Evolutionary conservation across 1,140 invertebrate species (phyloP).

Genomic region (Octopus sinensis): DNA sequence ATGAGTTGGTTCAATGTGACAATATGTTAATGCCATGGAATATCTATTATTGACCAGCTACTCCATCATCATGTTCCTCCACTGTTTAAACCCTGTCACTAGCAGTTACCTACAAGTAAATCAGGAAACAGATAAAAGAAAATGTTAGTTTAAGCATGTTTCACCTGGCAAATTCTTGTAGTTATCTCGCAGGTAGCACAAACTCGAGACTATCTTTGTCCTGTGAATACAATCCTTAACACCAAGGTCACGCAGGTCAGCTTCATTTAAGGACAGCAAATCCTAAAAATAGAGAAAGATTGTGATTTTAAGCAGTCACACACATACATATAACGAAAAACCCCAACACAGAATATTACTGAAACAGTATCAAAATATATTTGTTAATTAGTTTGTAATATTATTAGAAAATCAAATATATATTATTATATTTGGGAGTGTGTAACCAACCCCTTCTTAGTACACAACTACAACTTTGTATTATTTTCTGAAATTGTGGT

Average conservation of each 20-base stretch:
- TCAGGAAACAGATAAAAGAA: no score
- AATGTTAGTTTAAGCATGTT: not conserved
- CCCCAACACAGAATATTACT: not conserved
- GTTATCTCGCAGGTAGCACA: constrained; percentile 65
- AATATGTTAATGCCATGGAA: no score
- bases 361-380: not conserved
- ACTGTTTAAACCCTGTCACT: no score
- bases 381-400: not conserved
- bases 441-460: not conserved
- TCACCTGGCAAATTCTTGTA: constrained; percentile 52
- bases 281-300: constrained; percentile 51
- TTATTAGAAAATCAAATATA: not conserved
- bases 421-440: not conserved
- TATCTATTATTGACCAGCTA: no score
- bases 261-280: constrained; percentile 63
- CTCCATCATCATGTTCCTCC: no score
- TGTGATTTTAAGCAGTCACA: not conserved
- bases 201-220: constrained; percentile 65
- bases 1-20: no score
- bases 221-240: constrained; percentile 65
- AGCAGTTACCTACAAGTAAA: no score
- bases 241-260: constrained; percentile 64
- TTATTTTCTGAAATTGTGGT: no score
- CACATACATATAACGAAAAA: not conserved
- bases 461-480: no score